Conservation (phyloP, 2,797 vertebrate species). For the Hippopotamyrus pictus region DNA sequence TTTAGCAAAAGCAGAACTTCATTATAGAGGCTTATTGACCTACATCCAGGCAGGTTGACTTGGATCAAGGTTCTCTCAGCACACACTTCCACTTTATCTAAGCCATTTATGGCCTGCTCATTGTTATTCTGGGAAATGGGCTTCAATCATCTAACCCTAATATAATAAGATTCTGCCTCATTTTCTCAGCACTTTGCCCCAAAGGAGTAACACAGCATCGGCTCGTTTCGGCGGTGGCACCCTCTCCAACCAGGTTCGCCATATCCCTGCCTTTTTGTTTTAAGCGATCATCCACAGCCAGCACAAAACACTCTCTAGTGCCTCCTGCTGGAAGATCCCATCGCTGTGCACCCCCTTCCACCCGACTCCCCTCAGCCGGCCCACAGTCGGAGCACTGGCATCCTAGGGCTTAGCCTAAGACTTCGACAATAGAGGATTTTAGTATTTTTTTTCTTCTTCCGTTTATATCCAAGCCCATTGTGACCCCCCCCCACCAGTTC, state of each 20-base stretch:
- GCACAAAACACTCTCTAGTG: not conserved
- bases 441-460: not conserved
- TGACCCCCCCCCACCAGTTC: not conserved
- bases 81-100: not conserved
- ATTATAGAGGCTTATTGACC: not conserved
- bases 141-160: conserved; percentile 1
- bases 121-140: too few relatives aligned
- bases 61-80: not conserved
- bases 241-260: not conserved
- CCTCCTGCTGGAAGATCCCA: not conserved
- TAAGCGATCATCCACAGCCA: not conserved
- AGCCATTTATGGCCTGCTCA: not conserved
- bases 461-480: not conserved
- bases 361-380: not conserved
- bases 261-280: not conserved
- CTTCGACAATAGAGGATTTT: not conserved
- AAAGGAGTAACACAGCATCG: not conserved
- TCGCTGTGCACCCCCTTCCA: not conserved
- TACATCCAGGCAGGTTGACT: not conserved
- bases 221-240: not conserved
- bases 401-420: not conserved
- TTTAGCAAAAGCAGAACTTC: not conserved
- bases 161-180: not conserved
- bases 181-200: not conserved
- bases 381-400: not conserved